A percentile compares a stretch with the other conserved stretches of the same genome.
Evolutionary conservation across 2,113 vertebrate species (phyloP).

Genomic region (Lichenostomus cassidix): DNA sequence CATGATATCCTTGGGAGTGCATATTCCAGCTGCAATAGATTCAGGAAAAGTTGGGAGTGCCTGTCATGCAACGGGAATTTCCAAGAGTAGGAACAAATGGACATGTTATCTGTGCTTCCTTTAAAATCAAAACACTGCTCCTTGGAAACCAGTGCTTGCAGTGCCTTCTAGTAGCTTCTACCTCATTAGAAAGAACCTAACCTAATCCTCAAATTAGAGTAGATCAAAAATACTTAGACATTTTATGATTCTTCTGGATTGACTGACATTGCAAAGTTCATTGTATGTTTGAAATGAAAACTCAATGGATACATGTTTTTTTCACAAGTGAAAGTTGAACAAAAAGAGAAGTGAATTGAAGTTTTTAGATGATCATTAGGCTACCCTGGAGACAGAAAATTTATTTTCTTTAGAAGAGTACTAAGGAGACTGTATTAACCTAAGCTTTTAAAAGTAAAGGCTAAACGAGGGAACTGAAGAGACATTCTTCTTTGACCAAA

Average conservation of each 20-base stretch:
- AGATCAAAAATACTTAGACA: background rate
- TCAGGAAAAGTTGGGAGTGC: background rate
- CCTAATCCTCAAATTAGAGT: background rate
- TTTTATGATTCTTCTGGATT: background rate
- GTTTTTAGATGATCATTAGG: background rate
- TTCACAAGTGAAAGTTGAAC: background rate
- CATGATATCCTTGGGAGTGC: background rate
- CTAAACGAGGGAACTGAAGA: background rate
- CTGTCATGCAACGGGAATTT: background rate
- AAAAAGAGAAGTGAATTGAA: background rate
- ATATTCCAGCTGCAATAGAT: background rate
- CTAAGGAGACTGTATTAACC: background rate
- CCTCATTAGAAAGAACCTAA: background rate
- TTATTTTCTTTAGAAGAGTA: background rate
- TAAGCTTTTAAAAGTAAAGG: background rate
- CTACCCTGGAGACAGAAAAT: background rate
- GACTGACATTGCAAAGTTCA: background rate
- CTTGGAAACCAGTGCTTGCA: background rate
- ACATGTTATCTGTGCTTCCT: background rate
- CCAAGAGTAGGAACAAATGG: background rate
- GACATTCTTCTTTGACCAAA: background rate
- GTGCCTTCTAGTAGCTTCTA: background rate
- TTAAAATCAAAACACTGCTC: background rate
- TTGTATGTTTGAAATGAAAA: background rate
- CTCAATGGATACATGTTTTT: background rate